Conservation (phyloP, 2,797 vertebrate species). For the Melanotaenia pygmaea region DNA sequence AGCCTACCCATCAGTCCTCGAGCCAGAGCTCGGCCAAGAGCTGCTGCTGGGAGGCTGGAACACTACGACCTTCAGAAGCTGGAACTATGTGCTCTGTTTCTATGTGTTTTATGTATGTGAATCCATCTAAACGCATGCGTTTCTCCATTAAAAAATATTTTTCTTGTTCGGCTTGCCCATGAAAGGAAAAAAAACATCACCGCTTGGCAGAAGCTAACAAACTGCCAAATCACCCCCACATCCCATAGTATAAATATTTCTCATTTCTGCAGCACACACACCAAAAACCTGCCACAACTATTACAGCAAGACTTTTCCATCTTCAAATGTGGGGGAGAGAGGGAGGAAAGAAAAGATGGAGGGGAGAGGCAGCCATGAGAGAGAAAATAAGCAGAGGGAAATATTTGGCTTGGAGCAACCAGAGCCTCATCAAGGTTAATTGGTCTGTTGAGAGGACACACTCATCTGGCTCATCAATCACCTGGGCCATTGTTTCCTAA, state of each 20-base stretch:
- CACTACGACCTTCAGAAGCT: constrained; percentile 63
- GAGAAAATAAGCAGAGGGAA: constrained; percentile 74
- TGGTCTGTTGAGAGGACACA: constrained; percentile 83
- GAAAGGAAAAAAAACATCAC: constrained; percentile 56
- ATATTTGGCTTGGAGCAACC: constrained; percentile 81
- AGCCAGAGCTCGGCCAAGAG: constrained; percentile 48
- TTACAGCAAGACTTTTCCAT: constrained; percentile 71
- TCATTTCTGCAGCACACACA: constrained; percentile 56
- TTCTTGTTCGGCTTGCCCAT: constrained; percentile 1
- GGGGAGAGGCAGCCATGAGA: constrained; percentile 42
- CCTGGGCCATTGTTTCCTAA: constrained; percentile 73
- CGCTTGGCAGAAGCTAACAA: constrained; percentile 56
- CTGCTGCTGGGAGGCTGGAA: constrained; percentile 51
- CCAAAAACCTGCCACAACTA: constrained; percentile 61
- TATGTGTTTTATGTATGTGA: constrained; percentile 11
- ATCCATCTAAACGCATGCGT: constrained; percentile 15
- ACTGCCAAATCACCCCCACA: constrained; percentile 41
- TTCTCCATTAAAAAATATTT: constrained; percentile 8
- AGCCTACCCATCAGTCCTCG: constrained; percentile 54
- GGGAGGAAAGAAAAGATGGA: neutral
- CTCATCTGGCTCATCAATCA: constrained; percentile 82
- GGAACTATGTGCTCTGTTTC: constrained; percentile 39
- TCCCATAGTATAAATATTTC: constrained; percentile 71
- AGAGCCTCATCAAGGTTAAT: constrained; percentile 87
- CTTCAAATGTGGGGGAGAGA: constrained; percentile 31